phyloP scores from a whole-genome alignment of 2,113 vertebrate species.

The Phaethornis superciliosus region DNA sequence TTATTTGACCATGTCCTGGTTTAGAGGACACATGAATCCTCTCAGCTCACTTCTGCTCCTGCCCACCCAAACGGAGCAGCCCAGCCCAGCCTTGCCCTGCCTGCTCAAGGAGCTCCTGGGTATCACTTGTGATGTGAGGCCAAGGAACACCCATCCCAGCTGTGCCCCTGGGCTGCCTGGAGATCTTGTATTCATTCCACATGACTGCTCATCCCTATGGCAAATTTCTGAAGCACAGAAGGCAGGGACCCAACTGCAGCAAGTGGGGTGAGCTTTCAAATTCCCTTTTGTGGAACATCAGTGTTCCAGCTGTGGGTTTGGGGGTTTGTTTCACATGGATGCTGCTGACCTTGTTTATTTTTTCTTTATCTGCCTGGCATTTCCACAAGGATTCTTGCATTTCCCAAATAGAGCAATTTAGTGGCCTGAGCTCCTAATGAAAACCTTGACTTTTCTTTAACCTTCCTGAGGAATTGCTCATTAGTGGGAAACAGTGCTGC shows the following conservation, averaged over 20 bases:
- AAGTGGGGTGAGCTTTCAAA: background rate
- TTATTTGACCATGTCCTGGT: background rate
- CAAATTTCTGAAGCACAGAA: background rate
- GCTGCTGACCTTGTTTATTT: conserved; percentile 29
- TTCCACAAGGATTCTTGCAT: conserved; percentile 25
- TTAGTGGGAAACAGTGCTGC: background rate
- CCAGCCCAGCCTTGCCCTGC: accelerated
- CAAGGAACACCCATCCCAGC: too few relatives aligned
- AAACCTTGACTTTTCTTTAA: conserved; percentile 63
- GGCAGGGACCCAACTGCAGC: accelerated
- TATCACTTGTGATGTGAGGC: accelerated
- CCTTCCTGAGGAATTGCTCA: conserved; percentile 42
- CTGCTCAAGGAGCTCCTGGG: accelerated
- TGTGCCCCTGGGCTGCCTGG: accelerated
- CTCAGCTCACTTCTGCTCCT: background rate
- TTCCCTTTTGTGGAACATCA: background rate
- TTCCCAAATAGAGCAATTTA: conserved; percentile 1
- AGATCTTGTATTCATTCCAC: background rate
- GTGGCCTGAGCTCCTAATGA: background rate
- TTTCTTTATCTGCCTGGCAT: conserved; percentile 33
- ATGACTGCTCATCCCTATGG: background rate
- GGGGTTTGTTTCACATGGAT: background rate
- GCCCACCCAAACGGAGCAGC: accelerated
- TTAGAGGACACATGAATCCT: background rate
- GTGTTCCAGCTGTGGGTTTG: background rate